Evolutionary conservation across 1,140 invertebrate genomes (phyloP).

Genomic region (Drosophila elegans): DNA sequence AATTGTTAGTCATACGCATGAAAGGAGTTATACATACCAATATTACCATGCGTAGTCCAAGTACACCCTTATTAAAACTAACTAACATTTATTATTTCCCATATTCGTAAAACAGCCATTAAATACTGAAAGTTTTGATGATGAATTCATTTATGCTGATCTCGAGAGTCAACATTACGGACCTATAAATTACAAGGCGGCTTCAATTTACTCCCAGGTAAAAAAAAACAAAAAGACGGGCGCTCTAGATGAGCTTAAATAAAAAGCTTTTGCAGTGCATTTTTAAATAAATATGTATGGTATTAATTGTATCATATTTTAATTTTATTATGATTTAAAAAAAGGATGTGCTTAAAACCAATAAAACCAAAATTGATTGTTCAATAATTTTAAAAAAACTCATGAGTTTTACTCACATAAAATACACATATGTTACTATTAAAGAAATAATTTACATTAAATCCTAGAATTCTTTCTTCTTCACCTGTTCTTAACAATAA

Average conservation of each 20-base stretch:
- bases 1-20: slow-evolving; percentile 11
- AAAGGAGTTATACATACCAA: neutral
- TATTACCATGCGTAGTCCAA: neutral
- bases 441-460: too few relatives aligned
- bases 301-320: too few relatives aligned
- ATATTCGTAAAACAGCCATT: slow-evolving; percentile 85
- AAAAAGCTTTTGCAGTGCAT: slow-evolving; percentile 56
- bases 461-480: too few relatives aligned
- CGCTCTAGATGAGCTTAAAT: slow-evolving; percentile 69
- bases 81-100: neutral
- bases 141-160: slow-evolving; percentile 95
- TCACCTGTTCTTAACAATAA: too few relatives aligned
- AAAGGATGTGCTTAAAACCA: too few relatives aligned
- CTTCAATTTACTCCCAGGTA: slow-evolving; percentile 90
- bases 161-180: slow-evolving; percentile 91
- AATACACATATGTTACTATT: too few relatives aligned
- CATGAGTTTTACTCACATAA: too few relatives aligned
- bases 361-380: too few relatives aligned
- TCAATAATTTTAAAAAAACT: too few relatives aligned
- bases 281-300: slow-evolving; percentile 16
- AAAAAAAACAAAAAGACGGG: slow-evolving; percentile 87
- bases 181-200: slow-evolving; percentile 95
- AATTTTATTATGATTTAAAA: too few relatives aligned
- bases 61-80: too few relatives aligned
- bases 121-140: slow-evolving; percentile 87